Evolutionary conservation across 2,797 vertebrate species (phyloP).

Genomic region (Phoebastria nigripes): DNA sequence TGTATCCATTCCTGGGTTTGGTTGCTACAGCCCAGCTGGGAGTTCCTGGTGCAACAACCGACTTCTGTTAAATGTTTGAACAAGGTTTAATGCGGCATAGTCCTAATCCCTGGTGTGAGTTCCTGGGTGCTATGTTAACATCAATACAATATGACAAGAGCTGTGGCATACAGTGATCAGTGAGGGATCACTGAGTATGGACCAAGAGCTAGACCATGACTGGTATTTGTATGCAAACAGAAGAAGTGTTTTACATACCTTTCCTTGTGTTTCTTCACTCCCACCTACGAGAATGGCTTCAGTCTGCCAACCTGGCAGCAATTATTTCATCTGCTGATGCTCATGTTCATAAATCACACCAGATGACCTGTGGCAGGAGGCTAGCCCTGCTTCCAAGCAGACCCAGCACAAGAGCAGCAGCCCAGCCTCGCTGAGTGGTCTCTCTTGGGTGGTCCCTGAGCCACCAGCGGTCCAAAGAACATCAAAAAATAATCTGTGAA

Average conservation of each 20-base stretch:
- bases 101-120: neutral
- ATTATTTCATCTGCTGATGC: neutral
- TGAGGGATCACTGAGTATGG: neutral
- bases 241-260: neutral
- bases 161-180: accelerated
- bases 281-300: neutral
- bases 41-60: neutral
- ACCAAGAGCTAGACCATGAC: neutral
- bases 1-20: neutral
- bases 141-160: neutral
- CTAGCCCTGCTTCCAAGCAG: neutral
- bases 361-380: neutral
- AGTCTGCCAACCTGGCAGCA: neutral
- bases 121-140: neutral
- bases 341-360: neutral
- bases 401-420: neutral
- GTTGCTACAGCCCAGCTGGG: neutral
- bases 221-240: neutral
- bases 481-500: neutral
- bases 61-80: neutral
- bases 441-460: neutral
- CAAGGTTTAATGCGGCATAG: neutral
- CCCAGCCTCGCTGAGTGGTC: neutral
- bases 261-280: neutral
- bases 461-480: neutral